phyloP scores from a whole-genome alignment of 1,140 invertebrate genomes.

The Chionoecetes opilio region DNA sequence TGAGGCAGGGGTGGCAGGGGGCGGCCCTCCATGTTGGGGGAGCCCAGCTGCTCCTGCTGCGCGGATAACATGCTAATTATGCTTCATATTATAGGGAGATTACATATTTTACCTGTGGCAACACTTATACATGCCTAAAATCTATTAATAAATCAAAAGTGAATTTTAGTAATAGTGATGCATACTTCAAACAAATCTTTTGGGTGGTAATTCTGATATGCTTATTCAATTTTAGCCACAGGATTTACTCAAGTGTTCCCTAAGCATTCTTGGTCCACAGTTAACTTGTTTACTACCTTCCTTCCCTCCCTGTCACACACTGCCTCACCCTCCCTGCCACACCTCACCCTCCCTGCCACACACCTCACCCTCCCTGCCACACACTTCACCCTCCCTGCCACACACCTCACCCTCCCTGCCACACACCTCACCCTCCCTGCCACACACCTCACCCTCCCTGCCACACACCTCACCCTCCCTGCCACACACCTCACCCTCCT shows the following conservation, averaged over 20 bases:
- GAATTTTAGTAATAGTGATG: no score
- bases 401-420: slow-evolving; percentile 82
- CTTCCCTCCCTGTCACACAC: background rate
- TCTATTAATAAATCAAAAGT: no score
- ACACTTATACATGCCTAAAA: no score
- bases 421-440: slow-evolving; percentile 89
- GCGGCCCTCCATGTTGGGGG: slow-evolving; percentile 80
- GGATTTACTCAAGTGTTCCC: no score
- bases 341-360: slow-evolving; percentile 80
- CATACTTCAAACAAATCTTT: no score
- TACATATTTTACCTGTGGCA: no score
- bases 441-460: slow-evolving; percentile 92
- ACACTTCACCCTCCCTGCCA: slow-evolving; percentile 92
- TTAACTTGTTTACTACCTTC: background rate
- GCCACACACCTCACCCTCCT: slow-evolving; percentile 86
- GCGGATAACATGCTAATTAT: no score
- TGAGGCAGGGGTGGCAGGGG: slow-evolving; percentile 80
- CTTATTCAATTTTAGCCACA: background rate
- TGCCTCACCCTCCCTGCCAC: slow-evolving; percentile 88
- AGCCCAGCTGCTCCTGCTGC: slow-evolving; percentile 78
- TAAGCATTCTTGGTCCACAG: background rate
- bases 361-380: slow-evolving; percentile 90
- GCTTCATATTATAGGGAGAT: no score
- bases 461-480: slow-evolving; percentile 84
- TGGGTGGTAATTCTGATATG: no score